Evolutionary conservation across 2,888 invertebrate species (phyloP).

Genomic region (Eurytoma californica): DNA sequence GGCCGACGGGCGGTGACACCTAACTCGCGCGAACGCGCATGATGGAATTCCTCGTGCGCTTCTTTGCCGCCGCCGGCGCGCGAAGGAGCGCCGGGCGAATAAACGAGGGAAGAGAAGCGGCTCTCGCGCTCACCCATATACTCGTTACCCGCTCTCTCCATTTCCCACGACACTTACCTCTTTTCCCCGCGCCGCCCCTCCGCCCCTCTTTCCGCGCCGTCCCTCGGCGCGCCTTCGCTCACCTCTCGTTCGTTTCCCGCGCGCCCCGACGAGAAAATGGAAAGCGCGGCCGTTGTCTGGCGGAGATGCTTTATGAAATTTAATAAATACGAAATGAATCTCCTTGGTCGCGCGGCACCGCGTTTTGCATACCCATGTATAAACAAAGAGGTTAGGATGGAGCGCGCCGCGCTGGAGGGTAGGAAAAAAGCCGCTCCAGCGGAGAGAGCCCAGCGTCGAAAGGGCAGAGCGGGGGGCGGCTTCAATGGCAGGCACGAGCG

Average conservation of each 20-base stretch:
- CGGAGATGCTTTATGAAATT: constrained; percentile 66
- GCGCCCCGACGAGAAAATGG: constrained; percentile 68
- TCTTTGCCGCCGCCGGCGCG: not conserved
- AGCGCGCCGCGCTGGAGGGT: constrained; percentile 11
- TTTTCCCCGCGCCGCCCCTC: constrained; percentile 46
- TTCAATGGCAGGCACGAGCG: too few relatives aligned
- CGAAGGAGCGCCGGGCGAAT: not conserved
- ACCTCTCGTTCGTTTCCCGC: constrained; percentile 19
- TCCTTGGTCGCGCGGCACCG: constrained; percentile 51
- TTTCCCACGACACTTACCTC: constrained; percentile 60
- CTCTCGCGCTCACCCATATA: constrained; percentile 50
- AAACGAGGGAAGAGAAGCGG: not conserved
- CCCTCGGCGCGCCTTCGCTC: constrained; percentile 29
- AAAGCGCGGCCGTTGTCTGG: constrained; percentile 69
- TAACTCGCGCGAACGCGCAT: constrained; percentile 57
- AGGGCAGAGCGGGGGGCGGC: not conserved
- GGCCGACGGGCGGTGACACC: constrained; percentile 66
- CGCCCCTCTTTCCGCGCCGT: constrained; percentile 27
- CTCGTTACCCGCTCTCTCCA: constrained; percentile 65
- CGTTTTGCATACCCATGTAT: constrained; percentile 24
- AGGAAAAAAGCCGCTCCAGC: too few relatives aligned
- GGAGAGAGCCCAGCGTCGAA: too few relatives aligned
- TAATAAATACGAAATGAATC: constrained; percentile 73
- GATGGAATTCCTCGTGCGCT: constrained; percentile 47
- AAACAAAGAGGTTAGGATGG: constrained; percentile 20